Conservation (phyloP, 2,113 vertebrate genomes). For the Dipodomys spectabilis region DNA sequence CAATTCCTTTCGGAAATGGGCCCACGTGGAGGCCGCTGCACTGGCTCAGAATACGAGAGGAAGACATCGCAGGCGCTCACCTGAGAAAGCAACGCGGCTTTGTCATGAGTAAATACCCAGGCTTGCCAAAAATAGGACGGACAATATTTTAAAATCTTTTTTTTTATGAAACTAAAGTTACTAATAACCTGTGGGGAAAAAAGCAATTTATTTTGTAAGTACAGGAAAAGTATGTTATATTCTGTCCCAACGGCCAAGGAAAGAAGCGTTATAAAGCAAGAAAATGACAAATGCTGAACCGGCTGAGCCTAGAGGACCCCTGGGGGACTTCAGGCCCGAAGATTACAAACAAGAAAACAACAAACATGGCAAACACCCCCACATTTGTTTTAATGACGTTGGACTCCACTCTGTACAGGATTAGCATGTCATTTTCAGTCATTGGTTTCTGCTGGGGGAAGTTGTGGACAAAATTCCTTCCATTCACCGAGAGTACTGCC, state of each 20-base stretch:
- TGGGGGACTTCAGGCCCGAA: conserved; percentile 1
- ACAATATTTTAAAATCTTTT: not conserved
- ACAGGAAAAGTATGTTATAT: conserved; percentile 57
- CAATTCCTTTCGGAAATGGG: conserved; percentile 54
- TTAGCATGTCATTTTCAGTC: conserved; percentile 45
- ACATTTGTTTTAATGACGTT: not conserved
- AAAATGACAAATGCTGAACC: conserved; percentile 61
- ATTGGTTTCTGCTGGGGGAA: conserved; percentile 45
- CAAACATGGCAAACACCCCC: not conserved
- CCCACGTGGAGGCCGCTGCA: not conserved
- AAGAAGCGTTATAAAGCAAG: conserved; percentile 62
- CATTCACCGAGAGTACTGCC: not conserved
- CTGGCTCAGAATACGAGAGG: not conserved
- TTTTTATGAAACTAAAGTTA: conserved; percentile 43
- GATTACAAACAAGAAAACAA: conserved; percentile 46
- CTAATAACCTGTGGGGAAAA: not conserved
- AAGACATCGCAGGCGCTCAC: conserved; percentile 16
- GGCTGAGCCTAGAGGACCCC: not conserved
- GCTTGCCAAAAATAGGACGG: not conserved
- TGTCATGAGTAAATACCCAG: conserved; percentile 18
- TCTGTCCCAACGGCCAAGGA: conserved; percentile 60
- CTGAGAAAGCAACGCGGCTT: not conserved
- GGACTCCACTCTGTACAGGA: not conserved
- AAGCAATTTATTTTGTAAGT: conserved; percentile 68
- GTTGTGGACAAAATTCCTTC: conserved; percentile 11